phyloP scores from a whole-genome alignment of 1,140 invertebrate species.

The Caenorhabditis tropicalis region DNA sequence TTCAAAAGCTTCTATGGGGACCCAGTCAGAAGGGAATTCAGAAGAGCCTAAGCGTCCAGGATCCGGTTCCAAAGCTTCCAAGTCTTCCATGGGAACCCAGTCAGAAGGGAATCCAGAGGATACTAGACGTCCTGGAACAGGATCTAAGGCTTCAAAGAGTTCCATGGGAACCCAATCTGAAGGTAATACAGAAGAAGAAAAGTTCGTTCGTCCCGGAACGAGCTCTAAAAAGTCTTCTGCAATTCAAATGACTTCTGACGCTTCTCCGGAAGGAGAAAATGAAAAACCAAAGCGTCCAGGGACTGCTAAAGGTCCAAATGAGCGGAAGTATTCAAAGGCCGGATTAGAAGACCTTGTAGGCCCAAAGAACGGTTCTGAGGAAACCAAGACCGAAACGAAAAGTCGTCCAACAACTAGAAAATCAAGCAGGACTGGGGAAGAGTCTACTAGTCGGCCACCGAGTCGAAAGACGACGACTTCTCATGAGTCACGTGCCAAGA shows the following conservation, averaged over 20 bases:
- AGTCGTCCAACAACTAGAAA: background rate
- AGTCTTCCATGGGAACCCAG: background rate
- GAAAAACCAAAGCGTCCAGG: background rate
- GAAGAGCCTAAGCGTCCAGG: background rate
- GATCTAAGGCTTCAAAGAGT: background rate
- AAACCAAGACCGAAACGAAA: background rate
- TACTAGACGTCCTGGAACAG: background rate
- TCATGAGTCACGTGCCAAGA: constrained; percentile 3
- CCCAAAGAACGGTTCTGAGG: background rate
- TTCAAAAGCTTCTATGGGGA: background rate
- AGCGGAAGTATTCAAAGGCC: constrained; percentile 12
- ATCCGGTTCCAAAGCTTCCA: background rate
- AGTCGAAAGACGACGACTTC: background rate
- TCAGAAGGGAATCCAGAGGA: background rate
- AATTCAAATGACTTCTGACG: too few relatives aligned
- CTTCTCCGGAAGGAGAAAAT: background rate
- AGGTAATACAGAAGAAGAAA: background rate
- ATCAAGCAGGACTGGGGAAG: background rate
- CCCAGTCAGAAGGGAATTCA: background rate
- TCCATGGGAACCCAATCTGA: background rate
- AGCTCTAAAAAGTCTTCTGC: too few relatives aligned
- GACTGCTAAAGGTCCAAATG: constrained; percentile 2
- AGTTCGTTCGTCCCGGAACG: background rate
- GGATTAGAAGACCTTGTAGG: background rate
- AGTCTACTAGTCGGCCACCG: background rate